phyloP scores from a whole-genome alignment of 2,113 vertebrate species.

The Meriones unguiculatus region DNA sequence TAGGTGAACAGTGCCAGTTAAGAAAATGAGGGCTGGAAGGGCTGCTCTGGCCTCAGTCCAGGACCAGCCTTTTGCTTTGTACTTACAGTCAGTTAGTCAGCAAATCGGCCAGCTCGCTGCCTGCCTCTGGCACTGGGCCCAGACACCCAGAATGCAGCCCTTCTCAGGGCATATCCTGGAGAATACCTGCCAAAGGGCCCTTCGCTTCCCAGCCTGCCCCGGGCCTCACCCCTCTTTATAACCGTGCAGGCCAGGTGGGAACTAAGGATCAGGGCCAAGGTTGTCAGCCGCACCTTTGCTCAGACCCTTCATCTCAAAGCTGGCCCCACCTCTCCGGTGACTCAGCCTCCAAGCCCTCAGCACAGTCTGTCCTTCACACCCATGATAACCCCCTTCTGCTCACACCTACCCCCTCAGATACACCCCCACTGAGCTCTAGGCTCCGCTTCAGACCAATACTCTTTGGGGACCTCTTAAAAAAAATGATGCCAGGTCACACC shows the following conservation, averaged over 20 bases:
- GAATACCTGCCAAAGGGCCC: neutral
- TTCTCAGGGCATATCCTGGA: neutral
- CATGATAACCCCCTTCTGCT: neutral
- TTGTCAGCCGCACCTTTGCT: neutral
- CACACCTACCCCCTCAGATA: neutral
- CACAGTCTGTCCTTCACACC: neutral
- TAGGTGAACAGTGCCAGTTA: neutral
- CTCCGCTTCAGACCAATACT: neutral
- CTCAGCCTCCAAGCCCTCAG: neutral
- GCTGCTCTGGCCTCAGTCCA: neutral
- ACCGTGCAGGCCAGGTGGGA: neutral
- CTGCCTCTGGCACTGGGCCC: neutral
- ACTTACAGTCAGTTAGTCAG: neutral
- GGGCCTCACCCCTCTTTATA: slow-evolving; percentile 31
- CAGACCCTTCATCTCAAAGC: neutral
- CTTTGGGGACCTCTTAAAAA: neutral
- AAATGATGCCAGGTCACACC: neutral
- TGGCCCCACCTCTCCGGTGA: neutral
- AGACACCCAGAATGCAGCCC: slow-evolving; percentile 22
- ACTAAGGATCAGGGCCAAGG: neutral
- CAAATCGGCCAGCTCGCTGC: neutral
- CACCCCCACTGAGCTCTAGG: neutral
- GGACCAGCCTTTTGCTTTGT: slow-evolving; percentile 31
- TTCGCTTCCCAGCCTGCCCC: neutral
- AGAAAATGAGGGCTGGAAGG: neutral